phyloP scores from a whole-genome alignment of 2,888 invertebrate genomes.

The Laspeyria flexula region DNA sequence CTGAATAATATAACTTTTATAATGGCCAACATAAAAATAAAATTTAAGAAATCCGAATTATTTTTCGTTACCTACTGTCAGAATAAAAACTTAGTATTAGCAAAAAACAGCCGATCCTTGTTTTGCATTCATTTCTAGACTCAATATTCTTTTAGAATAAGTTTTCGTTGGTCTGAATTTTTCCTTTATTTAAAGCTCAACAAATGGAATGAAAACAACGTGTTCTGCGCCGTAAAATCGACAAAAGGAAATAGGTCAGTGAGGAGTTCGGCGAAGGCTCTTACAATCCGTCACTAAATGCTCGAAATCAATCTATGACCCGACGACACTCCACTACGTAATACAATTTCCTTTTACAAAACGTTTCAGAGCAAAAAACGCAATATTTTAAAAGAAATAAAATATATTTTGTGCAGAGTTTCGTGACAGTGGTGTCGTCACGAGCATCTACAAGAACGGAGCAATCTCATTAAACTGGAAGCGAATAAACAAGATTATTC shows the following conservation, averaged over 20 bases:
- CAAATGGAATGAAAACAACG: conserved; percentile 18
- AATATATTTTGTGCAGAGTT: conserved; percentile 23
- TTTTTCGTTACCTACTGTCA: too few relatives aligned
- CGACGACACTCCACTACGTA: conserved; percentile 10
- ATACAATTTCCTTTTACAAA: conserved; percentile 17
- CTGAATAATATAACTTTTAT: too few relatives aligned
- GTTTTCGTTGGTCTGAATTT: background rate
- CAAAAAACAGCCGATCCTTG: background rate
- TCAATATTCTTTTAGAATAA: background rate
- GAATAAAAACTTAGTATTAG: background rate
- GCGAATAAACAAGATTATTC: conserved; percentile 61
- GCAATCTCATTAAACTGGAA: conserved; percentile 59
- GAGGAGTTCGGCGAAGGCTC: conserved; percentile 10
- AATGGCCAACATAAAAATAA: too few relatives aligned
- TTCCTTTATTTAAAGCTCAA: conserved; percentile 3
- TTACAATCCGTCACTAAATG: conserved; percentile 15
- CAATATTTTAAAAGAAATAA: conserved; percentile 33
- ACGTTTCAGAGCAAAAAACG: conserved; percentile 9
- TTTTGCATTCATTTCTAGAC: background rate
- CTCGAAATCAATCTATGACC: conserved; percentile 33
- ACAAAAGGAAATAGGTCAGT: conserved; percentile 19
- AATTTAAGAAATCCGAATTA: too few relatives aligned
- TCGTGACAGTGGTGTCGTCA: conserved; percentile 20
- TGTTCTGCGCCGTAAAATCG: conserved; percentile 10
- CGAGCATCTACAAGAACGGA: conserved; percentile 36